Percentiles rank a stretch among this genome's conserved stretches.
Conservation (phyloP, 64 coral and sea anemone genomes). For the Actinia equina region DNA sequence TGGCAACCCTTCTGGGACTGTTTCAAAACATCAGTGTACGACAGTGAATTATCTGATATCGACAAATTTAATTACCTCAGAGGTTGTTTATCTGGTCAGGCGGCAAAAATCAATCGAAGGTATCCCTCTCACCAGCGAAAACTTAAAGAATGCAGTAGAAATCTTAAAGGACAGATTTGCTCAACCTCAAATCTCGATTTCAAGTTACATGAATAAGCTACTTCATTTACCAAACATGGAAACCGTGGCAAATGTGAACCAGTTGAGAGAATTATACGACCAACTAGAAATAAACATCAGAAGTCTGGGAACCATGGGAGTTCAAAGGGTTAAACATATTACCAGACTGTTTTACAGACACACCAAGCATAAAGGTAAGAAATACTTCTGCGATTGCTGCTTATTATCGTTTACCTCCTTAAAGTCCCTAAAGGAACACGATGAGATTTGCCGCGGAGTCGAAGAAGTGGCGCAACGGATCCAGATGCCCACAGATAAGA, state of each 20-base stretch:
- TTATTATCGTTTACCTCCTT: too few species aligned
- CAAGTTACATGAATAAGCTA: conserved; percentile 14
- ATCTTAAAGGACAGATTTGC: conserved; percentile 36
- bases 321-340: too few species aligned
- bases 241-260: background rate
- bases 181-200: conserved; percentile 21
- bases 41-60: background rate
- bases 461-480: too few species aligned
- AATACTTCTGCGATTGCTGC: too few species aligned
- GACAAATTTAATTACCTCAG: conserved; percentile 45
- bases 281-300: conserved; percentile 26
- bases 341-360: too few species aligned
- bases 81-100: conserved; percentile 4
- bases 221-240: background rate
- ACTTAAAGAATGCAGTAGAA: conserved; percentile 7
- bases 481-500: too few species aligned
- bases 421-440: too few species aligned
- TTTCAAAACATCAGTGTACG: conserved; percentile 4
- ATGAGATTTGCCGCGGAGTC: too few species aligned
- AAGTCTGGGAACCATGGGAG: conserved; percentile 2
- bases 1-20: too few species aligned
- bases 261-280: conserved; percentile 7
- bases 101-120: conserved; percentile 24
- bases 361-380: too few species aligned
- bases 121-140: background rate